Evolutionary conservation across 2,888 invertebrate species (phyloP).

Genomic region (Prosapia bicincta): DNA sequence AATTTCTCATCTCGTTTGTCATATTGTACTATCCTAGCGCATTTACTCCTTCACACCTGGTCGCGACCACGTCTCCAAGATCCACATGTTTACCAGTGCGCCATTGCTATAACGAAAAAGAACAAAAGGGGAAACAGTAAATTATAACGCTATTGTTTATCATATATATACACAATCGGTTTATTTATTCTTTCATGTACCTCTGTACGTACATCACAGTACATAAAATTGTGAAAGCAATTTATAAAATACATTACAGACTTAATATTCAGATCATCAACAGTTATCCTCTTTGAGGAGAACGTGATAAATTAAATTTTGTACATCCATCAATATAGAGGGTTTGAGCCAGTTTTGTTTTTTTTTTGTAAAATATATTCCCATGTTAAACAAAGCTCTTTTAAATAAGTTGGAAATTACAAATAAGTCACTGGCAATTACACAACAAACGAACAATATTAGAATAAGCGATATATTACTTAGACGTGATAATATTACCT

Average conservation of each 20-base stretch:
- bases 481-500: too few species aligned
- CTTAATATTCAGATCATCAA: not conserved
- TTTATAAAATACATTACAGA: not conserved
- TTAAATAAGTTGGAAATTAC: not conserved
- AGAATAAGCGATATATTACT: too few species aligned
- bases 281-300: not conserved
- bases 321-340: not conserved
- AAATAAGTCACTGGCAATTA: too few species aligned
- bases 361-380: not conserved
- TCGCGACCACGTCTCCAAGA: too few species aligned
- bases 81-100: too few species aligned
- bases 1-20: too few species aligned
- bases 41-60: too few species aligned
- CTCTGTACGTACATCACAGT: conserved; percentile 18
- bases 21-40: too few species aligned
- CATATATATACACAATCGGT: conserved; percentile 27
- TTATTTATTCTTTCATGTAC: conserved; percentile 20
- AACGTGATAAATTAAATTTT: not conserved
- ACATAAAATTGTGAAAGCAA: not conserved
- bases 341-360: not conserved
- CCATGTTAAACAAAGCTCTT: not conserved
- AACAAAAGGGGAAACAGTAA: too few species aligned
- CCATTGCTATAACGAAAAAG: too few species aligned
- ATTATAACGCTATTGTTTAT: too few species aligned
- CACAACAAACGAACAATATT: too few species aligned